Evolutionary conservation across 2,888 invertebrate species (phyloP), one percentile per base, ranked within the genome.

Genomic region (Thera britannica): DNA sequence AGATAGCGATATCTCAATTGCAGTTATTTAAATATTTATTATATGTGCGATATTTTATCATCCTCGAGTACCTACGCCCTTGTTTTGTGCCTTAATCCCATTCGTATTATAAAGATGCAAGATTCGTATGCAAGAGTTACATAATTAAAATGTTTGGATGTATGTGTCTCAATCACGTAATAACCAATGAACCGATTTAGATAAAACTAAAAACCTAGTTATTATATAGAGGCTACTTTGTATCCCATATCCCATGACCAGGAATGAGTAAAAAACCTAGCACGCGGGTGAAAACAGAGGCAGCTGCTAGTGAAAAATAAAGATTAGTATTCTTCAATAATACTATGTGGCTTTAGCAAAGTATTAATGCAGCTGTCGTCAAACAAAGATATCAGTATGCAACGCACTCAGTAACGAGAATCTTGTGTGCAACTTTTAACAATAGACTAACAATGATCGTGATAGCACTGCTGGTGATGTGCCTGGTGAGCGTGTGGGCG

Each of bases 401-500:
- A 44, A 4, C 23, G 4, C 8, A 44, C 38, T 23, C 4, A 7
- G 3, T 0, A 23, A 44, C 23, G 0, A 57, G 23, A 23, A 23
- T 23, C 2, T 41, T 12, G 56, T 41, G 56, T 52, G 23, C 6
- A 41, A 12, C 12, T 7, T 52, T 8, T 34, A 8, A 34, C 8
- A 23, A 23, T 34, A 9, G 11, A 9, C 2, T 51, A 38, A 63
- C 41, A 51, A 74, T 74, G 73, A 68, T 74, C 7, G 57, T 65
- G 9, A 41, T 72, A 44, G 60, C 62, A 1, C 11, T 74, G 4
- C 4, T 68, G 2, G 59, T 67, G 8, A 54, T 83, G 8, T 67
- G 73, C 7, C 62, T 70, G 12, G 73, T 78, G 11, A 76, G 72
- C n/a, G 74, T 84, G 3, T 88, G 85, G 70, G 61, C 78, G 8